Percentiles rank a stretch among this genome's conserved stretches.
Conservation (phyloP, 1,140 invertebrate genomes). For the Leptinotarsa defecta region DNA sequence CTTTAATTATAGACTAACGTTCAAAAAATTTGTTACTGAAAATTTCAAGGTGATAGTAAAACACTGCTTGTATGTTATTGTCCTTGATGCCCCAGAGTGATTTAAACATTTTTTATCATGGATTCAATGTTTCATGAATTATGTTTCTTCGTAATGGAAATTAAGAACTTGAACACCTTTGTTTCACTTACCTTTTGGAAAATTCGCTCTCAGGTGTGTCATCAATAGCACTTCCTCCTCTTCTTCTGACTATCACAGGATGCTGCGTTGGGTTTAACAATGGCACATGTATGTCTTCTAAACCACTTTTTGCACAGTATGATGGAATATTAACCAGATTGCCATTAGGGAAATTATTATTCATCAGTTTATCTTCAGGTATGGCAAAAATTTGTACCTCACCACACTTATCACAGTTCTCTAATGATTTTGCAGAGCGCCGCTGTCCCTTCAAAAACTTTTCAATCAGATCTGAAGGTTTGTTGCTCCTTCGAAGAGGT, state of each 20-base stretch:
- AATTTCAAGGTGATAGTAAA: no score
- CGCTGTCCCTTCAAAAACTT: constrained; percentile 29
- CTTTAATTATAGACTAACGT: no score
- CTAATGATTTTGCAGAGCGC: constrained; percentile 39
- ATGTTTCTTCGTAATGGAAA: no score
- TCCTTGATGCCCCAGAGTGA: no score
- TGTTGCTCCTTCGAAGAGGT: constrained; percentile 46
- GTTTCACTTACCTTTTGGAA: constrained; percentile 57
- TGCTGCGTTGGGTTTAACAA: constrained; percentile 54
- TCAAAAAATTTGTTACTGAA: no score
- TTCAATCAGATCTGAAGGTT: constrained; percentile 33
- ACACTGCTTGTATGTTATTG: no score
- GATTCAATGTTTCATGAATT: no score
- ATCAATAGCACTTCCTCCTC: constrained; percentile 47
- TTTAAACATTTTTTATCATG: no score
- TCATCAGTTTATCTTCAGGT: constrained; percentile 58
- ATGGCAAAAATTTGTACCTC: constrained; percentile 55
- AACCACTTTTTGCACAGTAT: constrained; percentile 48
- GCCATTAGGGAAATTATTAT: constrained; percentile 64
- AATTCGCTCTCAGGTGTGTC: constrained; percentile 47
- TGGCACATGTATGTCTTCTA: constrained; percentile 61
- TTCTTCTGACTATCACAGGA: constrained; percentile 44
- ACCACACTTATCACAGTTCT: constrained; percentile 58
- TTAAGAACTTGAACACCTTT: background rate
- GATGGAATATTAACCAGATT: constrained; percentile 57